Conservation (phyloP, 1,140 invertebrate genomes). For the Listronotus oregonensis region DNA sequence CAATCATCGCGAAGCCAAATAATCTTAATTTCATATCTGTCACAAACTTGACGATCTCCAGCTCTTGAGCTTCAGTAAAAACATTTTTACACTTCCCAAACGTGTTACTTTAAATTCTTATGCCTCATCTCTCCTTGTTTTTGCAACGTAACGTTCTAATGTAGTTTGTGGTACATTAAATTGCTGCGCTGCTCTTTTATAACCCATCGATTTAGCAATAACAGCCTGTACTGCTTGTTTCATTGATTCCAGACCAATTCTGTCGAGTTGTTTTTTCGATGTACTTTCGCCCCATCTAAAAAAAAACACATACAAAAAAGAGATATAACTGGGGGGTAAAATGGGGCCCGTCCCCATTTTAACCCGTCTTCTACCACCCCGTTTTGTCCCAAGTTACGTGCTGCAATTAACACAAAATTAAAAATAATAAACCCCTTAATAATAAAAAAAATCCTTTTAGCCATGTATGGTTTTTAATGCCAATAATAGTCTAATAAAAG, state of each 20-base stretch:
- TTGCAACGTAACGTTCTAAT: background rate
- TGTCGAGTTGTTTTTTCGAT: background rate
- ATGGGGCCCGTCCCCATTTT: background rate
- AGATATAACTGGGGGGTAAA: background rate
- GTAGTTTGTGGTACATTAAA: background rate
- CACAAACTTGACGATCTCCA: constrained; percentile 25
- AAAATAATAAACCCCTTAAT: too few relatives aligned
- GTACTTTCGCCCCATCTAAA: background rate
- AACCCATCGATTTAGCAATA: background rate
- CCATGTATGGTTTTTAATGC: too few relatives aligned
- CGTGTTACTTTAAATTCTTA: too few relatives aligned
- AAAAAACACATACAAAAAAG: background rate
- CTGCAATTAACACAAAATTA: background rate
- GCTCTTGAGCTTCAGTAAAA: constrained; percentile 33
- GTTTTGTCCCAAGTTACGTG: background rate
- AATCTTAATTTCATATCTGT: constrained; percentile 35
- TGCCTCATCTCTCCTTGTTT: background rate
- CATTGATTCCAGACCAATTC: background rate
- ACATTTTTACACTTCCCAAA: background rate
- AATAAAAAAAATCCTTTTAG: too few relatives aligned
- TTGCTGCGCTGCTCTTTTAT: background rate
- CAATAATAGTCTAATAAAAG: too few relatives aligned
- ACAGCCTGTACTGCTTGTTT: background rate
- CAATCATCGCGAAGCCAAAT: constrained; percentile 35
- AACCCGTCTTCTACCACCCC: background rate